phyloP scores from a whole-genome alignment of 1,140 invertebrate genomes.

The Drosophila ogumai region DNA sequence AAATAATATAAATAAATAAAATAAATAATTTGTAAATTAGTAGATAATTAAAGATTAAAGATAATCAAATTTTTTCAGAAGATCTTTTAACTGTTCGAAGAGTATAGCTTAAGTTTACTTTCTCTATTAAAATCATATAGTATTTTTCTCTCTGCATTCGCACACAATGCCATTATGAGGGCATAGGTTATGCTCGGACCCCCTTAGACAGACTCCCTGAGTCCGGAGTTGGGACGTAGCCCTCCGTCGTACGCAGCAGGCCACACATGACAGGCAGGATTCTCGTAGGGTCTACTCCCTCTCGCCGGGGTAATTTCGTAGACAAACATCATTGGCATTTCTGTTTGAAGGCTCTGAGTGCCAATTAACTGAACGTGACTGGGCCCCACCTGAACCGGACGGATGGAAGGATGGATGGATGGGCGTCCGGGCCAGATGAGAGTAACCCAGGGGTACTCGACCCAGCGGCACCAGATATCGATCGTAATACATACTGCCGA shows the following conservation, averaged over 20 bases:
- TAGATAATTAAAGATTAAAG: no score
- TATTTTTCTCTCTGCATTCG: slow-evolving; percentile 2
- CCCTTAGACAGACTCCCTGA: slow-evolving; percentile 12
- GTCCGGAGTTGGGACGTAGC: neutral
- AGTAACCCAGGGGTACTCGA: neutral
- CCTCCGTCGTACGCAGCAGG: neutral
- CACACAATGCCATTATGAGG: slow-evolving; percentile 28
- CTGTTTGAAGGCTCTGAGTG: slow-evolving; percentile 55
- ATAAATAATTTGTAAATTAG: no score
- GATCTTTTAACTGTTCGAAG: neutral
- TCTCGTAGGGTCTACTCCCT: slow-evolving; percentile 15
- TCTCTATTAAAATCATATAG: neutral
- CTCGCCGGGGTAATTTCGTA: slow-evolving; percentile 41
- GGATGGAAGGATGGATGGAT: neutral
- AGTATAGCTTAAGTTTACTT: neutral
- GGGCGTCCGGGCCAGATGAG: neutral
- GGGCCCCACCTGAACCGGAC: slow-evolving; percentile 30
- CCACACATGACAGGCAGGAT: slow-evolving; percentile 3
- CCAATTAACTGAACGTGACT: slow-evolving; percentile 56
- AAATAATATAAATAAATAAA: no score
- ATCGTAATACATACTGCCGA: neutral
- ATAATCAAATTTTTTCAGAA: no score
- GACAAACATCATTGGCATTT: slow-evolving; percentile 61
- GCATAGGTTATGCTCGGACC: slow-evolving; percentile 22
- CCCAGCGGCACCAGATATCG: slow-evolving; percentile 14